These are phyloP conservation scores for Caenorhabditis drosophilae DNA, from an alignment of 2,888 invertebrate species.

Conservation along the genomic window DNA sequence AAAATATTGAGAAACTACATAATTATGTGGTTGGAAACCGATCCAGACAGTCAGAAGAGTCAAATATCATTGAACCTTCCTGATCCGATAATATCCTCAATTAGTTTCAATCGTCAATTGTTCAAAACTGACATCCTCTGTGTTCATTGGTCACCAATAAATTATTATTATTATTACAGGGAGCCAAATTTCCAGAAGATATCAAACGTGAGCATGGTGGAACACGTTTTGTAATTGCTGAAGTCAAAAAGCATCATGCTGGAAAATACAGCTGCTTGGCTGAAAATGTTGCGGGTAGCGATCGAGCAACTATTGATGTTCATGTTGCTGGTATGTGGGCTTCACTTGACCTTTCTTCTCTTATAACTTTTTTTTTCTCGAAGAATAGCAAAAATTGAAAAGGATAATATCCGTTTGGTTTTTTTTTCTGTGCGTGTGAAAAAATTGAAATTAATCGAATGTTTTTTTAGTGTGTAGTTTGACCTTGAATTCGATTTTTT, in stretches of 20 bases:
- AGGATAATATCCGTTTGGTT: no score
- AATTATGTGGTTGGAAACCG: not conserved
- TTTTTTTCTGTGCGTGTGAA: no score
- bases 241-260: slow-evolving; percentile 34
- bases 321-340: slow-evolving; percentile 45
- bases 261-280: slow-evolving; percentile 46
- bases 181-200: slow-evolving; percentile 28
- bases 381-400: no score
- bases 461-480: no score
- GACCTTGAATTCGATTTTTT: no score
- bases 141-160: no score
- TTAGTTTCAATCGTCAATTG: not conserved
- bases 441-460: no score
- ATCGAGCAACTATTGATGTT: slow-evolving; percentile 32
- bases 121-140: no score
- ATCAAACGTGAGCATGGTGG: slow-evolving; percentile 24
- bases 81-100: slow-evolving; percentile 23
- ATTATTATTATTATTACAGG: slow-evolving; percentile 17
- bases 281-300: slow-evolving; percentile 37
- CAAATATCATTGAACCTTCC: not conserved
- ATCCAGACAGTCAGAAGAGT: no score
- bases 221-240: slow-evolving; percentile 21
- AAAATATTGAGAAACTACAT: no score
- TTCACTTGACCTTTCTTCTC: no score
- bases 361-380: no score